These are phyloP conservation scores for Argopecten irradians DNA, from an alignment of 1,140 invertebrate genomes.

Conservation along the genomic window DNA sequence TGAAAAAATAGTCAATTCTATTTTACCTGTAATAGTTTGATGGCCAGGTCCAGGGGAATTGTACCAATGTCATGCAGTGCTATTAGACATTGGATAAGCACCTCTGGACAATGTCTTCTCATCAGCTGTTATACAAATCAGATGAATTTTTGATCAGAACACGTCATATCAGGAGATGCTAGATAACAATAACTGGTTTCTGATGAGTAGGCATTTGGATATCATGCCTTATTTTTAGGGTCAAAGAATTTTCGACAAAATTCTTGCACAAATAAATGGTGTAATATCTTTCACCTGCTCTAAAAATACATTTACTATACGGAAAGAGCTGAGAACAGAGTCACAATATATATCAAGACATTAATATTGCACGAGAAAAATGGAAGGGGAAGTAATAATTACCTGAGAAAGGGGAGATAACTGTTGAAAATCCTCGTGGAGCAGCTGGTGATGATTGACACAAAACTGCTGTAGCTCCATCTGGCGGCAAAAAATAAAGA, in stretches of 20 bases:
- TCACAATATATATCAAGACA: too few relatives aligned
- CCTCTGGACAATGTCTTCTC: conserved; percentile 44
- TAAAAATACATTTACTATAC: too few relatives aligned
- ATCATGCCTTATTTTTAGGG: too few relatives aligned
- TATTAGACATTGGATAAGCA: conserved; percentile 45
- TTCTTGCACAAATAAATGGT: too few relatives aligned
- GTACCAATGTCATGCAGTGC: conserved; percentile 51
- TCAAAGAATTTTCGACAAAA: too few relatives aligned
- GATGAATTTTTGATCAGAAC: too few relatives aligned
- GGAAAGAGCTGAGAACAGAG: too few relatives aligned
- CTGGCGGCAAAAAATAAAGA: conserved; percentile 28
- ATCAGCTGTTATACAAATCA: conserved; percentile 47
- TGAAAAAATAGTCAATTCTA: not conserved
- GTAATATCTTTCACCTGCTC: too few relatives aligned
- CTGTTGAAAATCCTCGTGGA: conserved; percentile 47
- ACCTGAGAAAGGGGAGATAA: conserved; percentile 55
- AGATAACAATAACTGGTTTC: too few relatives aligned
- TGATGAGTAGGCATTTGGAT: too few relatives aligned
- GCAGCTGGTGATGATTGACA: conserved; percentile 48
- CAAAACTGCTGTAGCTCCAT: conserved; percentile 48
- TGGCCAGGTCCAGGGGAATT: conserved; percentile 52
- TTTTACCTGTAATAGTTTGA: conserved; percentile 49
- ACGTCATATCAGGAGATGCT: too few relatives aligned
- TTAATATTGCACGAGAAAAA: not conserved
- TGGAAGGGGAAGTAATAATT: not conserved